Conservation (phyloP, 1,140 invertebrate species). For the Trypoxylus dichotomus region DNA sequence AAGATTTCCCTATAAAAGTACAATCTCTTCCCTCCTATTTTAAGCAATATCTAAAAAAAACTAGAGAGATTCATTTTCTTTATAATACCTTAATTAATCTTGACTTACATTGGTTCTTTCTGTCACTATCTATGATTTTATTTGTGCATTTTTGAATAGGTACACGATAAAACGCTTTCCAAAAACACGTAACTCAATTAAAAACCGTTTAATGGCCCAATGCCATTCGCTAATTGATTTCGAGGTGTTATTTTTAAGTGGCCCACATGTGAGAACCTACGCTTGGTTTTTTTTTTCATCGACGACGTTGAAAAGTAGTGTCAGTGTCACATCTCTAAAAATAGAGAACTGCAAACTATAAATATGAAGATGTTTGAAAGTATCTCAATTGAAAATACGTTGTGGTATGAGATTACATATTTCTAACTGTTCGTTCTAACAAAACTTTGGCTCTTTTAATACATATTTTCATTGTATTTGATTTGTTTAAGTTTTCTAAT, state of each 20-base stretch:
- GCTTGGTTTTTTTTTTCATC: background rate
- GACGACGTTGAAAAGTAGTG: constrained; percentile 5
- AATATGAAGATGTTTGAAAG: background rate
- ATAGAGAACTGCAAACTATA: background rate
- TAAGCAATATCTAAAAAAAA: too few relatives aligned
- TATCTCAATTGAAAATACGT: background rate
- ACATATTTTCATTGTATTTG: too few relatives aligned
- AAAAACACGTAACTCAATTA: constrained; percentile 4
- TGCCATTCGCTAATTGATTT: background rate
- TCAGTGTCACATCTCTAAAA: background rate
- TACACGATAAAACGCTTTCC: background rate
- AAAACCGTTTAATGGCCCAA: background rate
- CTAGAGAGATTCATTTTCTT: too few relatives aligned
- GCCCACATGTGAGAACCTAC: background rate
- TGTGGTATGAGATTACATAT: background rate
- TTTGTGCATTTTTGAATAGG: too few relatives aligned
- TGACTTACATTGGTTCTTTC: too few relatives aligned
- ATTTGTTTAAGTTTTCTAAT: too few relatives aligned
- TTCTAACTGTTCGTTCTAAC: too few relatives aligned
- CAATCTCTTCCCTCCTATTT: too few relatives aligned
- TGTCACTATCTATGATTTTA: too few relatives aligned
- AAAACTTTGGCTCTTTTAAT: too few relatives aligned
- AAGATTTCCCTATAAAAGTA: too few relatives aligned
- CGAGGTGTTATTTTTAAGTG: background rate
- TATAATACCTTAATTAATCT: too few relatives aligned